Evolutionary conservation across 2,113 vertebrate species (phyloP).

Genomic region (Macquaria ambigua): DNA sequence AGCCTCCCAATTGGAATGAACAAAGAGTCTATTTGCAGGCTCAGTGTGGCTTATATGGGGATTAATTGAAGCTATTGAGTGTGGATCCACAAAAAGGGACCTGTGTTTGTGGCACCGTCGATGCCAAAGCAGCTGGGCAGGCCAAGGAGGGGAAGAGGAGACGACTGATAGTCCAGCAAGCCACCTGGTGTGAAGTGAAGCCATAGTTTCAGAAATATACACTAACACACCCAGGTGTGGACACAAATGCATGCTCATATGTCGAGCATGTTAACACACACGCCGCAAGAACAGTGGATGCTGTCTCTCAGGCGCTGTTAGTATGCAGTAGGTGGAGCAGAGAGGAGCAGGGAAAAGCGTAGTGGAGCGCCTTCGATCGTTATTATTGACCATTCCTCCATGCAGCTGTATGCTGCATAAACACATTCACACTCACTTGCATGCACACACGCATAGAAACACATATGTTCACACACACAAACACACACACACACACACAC

Average conservation of each 20-base stretch:
- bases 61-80: slow-evolving; percentile 77
- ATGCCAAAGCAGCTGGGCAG: slow-evolving; percentile 80
- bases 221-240: slow-evolving; percentile 61
- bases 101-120: slow-evolving; percentile 63
- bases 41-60: slow-evolving; percentile 60
- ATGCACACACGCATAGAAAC: slow-evolving; percentile 15
- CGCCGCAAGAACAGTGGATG: slow-evolving; percentile 49
- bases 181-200: slow-evolving; percentile 71
- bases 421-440: slow-evolving; percentile 58
- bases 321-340: slow-evolving; percentile 76
- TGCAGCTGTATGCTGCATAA: slow-evolving; percentile 63
- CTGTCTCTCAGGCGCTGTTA: slow-evolving; percentile 76
- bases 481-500: too few relatives aligned
- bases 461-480: slow-evolving; percentile 21
- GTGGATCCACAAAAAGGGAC: slow-evolving; percentile 68
- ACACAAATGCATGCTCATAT: slow-evolving; percentile 42
- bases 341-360: slow-evolving; percentile 65
- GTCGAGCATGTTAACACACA: slow-evolving; percentile 14
- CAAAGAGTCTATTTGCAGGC: slow-evolving; percentile 63
- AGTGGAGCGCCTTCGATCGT: slow-evolving; percentile 71
- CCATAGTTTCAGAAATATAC: slow-evolving; percentile 60
- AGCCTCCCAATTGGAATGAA: slow-evolving; percentile 49
- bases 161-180: slow-evolving; percentile 43
- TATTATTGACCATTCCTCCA: slow-evolving; percentile 80
- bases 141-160: slow-evolving; percentile 52